phyloP scores from a whole-genome alignment of 2,888 invertebrate genomes.

The Poecilobothrus nobilitatus region DNA sequence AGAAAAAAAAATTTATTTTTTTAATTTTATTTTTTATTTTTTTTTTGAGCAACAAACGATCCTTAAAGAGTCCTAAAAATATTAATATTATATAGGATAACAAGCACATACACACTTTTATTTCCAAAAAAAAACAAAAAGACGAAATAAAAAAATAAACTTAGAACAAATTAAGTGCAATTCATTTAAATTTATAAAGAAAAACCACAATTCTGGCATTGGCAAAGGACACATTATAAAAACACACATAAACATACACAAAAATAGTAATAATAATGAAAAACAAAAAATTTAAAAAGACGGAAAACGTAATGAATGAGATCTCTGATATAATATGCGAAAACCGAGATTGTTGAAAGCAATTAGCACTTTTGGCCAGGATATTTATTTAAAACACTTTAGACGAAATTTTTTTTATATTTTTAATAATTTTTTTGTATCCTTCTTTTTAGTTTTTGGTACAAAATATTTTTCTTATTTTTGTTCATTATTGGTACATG shows the following conservation, averaged over 20 bases:
- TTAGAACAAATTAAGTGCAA: neutral
- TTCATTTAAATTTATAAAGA: constrained; percentile 1
- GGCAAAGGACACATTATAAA: neutral
- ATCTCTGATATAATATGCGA: constrained; percentile 2
- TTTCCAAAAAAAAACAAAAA: neutral
- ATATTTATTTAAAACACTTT: constrained; percentile 15
- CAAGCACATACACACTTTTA: neutral
- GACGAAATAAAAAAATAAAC: too few relatives aligned
- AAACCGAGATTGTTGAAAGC: constrained; percentile 15
- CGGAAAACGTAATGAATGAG: neutral
- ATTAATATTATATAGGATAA: neutral
- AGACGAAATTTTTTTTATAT: neutral
- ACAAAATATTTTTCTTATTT: neutral
- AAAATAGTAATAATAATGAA: neutral
- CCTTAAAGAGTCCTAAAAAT: neutral
- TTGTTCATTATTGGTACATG: too few relatives aligned
- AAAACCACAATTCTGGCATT: neutral
- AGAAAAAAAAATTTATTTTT: neutral
- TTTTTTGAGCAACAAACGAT: neutral
- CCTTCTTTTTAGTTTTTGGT: neutral
- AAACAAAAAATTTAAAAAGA: too few relatives aligned
- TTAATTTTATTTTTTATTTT: neutral
- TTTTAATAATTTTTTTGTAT: too few relatives aligned
- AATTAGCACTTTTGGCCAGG: constrained; percentile 19
- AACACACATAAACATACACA: neutral